Evolutionary conservation across 2,888 invertebrate species (phyloP), one percentile per base, ranked within the genome.

Genomic region (Andrena camellia): DNA sequence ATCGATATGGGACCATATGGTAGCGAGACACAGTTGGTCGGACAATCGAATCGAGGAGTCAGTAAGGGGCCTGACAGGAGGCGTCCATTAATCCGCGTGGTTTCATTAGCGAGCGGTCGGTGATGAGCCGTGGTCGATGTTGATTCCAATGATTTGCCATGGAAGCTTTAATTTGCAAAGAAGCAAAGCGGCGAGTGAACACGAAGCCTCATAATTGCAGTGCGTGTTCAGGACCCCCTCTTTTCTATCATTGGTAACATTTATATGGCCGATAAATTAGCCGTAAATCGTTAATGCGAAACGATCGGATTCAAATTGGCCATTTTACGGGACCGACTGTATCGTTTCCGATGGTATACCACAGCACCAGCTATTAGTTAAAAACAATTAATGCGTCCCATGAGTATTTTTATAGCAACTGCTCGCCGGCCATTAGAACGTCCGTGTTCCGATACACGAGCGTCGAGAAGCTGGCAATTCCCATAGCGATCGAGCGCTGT

Each of bases 371-470:
- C 79, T 67, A 72, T 80, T 78, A 68, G 75, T 85, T 82, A 78
- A 85, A 86, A 86, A 85, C 64, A 78, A 75, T 82, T 77, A 83
- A 86, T 78, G 66, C 48, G 68, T 69, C 85, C 71, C 70, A 2
- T 23, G 84, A 50, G 79, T 71, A 82, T 79, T 85, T 84, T 82
- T 86, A 80, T 74, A 68, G 26, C 29, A 64, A 48, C 68, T 1
- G 5, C 60, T 6, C 33, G 42, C n/a, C 33, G 57, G 54, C 67
- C 48, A 63, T 83, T 83, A 66, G 48, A 35, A 8, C 62, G 63
- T 26, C 62, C 63, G 52, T 73, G 73, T 60, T 72, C 42, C 77
- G 84, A 80, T 80, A 68, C 60, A 42, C 23, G 66, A 48, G 42
- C 54, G n/a, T n/a, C 7, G 48, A 6, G 26, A 29, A n/a, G 48